Base-by-base conservation (phyloP, 2,888 invertebrate genomes). In the Apocheima hispidaria region DNA sequence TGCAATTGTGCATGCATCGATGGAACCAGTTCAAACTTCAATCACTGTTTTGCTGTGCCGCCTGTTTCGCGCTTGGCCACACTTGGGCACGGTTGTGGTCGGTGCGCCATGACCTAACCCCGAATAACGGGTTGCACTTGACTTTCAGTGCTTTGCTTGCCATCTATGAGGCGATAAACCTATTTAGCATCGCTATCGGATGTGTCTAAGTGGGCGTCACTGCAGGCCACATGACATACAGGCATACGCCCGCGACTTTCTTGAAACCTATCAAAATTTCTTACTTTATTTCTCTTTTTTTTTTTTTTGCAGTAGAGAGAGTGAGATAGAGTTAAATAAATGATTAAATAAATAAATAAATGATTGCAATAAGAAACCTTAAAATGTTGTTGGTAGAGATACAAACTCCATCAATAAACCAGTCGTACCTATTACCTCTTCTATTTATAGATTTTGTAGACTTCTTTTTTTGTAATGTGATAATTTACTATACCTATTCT, bases 51-150 rank as follows among this genome's bases (percentile, higher is more conserved):
- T 54, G 41, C 44, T 20, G 9, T 5, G 23, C 10, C 21, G 33
- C 14, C 16, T 6, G 26, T 60, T 60, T 40, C 35, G 53, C 53
- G 59, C 53, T 41, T 26, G 46, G 52, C 33, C 54, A 60, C 43
- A 28, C 60, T 60, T 55, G 52, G 52, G 33, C 54, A 60, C 28
- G 38, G 43, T 55, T 60, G 63, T 50, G 70, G 65, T 66, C 62
- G 55, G 70, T 65, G 63, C 60, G 69, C 74, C 74, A 70, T 79
- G 80, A 81, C 82, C 81, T 75, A 74, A 75, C 73, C 71, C 77
- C 75, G 67, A 69, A 73, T 79, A 82, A 82, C 82, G 81, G 82
- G 77, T 77, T 72, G 74, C 73, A 79, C 75, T 78, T 79, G 81
- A 79, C 79, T 77, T 81, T 74, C 69, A 79, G 73, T 66, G 60